phyloP scores from a whole-genome alignment of 2,888 invertebrate genomes.

The Neocrepidodera transversa region DNA sequence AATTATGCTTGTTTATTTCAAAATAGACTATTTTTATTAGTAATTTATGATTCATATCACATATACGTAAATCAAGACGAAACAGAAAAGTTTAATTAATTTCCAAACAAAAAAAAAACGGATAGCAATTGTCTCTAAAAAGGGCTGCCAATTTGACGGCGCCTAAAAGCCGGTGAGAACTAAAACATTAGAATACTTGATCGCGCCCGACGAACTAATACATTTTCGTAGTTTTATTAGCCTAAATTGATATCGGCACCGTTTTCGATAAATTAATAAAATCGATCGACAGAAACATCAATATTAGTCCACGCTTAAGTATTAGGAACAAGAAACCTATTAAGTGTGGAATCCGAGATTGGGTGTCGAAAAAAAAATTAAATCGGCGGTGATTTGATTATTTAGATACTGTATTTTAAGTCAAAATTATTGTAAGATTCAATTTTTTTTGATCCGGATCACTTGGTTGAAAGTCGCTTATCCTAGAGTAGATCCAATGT shows the following conservation, averaged over 20 bases:
- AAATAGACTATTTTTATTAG: no score
- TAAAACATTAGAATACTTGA: constrained; percentile 27
- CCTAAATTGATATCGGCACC: constrained; percentile 34
- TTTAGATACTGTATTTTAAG: no score
- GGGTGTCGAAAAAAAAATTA: background rate
- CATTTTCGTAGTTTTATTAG: constrained; percentile 22
- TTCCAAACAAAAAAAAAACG: constrained; percentile 12
- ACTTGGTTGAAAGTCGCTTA: no score
- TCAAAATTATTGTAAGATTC: no score
- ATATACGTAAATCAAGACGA: no score
- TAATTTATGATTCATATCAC: no score
- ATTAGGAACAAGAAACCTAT: background rate
- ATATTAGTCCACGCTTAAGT: constrained; percentile 2
- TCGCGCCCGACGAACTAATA: constrained; percentile 5
- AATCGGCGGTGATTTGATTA: no score
- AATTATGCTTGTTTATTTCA: no score
- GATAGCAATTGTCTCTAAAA: constrained; percentile 24
- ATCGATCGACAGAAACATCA: constrained; percentile 15
- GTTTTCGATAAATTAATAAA: constrained; percentile 37
- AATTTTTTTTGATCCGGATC: no score
- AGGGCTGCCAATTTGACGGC: constrained; percentile 53
- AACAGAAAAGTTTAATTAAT: no score
- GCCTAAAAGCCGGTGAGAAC: constrained; percentile 53
- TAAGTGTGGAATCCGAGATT: background rate
- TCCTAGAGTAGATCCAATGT: no score